Base-by-base conservation (phyloP, 2,888 invertebrate species). In the Orthonevra nobilis region DNA sequence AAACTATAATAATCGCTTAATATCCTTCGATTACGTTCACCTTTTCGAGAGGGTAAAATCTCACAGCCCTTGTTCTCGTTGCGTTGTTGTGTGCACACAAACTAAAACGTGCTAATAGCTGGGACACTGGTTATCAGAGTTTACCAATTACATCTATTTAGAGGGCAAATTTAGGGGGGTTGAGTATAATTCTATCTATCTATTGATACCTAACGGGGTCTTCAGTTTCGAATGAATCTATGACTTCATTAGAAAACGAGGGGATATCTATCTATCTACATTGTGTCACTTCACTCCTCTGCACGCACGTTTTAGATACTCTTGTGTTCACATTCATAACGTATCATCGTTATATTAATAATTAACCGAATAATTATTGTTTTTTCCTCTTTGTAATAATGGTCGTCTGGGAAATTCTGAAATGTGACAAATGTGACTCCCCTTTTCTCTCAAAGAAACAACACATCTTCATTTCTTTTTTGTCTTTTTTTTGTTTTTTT, bases 401-500 rank as follows among this genome's bases (percentile, higher is more conserved):
- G 46, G 38, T 46, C 46, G 46, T 60, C 52, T 77, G 79, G 73
- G 66, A 79, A 66, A 72, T 58, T 54, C 48, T 38, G 46, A 79
- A 66, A 68, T 56, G 79, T 73, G 72, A 73, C 79, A 72, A 73
- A 79, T 77, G 66, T 48, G 60, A 54, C 72, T 77, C 79, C 73
- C 73, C 79, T 79, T 79, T 73, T 23, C 42, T 42, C 28, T 10
- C 7, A 66, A 58, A 69, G 46, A 19, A 30, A 40, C 63, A 34
- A 75, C 56, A 61, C 63, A 32, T 58, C 14, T 23, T 42, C 17
- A 58, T 23, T 28, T 40, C 48, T 15, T 56, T 52, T 20, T 50
- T 69, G n/a, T 19, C 28, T 42, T 23, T 66, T 23, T 28, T 40
- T 56, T 15, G 48, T 52, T 20, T 50, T 69, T 34, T 50, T 19